Evolutionary conservation across 2,797 vertebrate species (phyloP).

Genomic region (Malurus splendens): DNA sequence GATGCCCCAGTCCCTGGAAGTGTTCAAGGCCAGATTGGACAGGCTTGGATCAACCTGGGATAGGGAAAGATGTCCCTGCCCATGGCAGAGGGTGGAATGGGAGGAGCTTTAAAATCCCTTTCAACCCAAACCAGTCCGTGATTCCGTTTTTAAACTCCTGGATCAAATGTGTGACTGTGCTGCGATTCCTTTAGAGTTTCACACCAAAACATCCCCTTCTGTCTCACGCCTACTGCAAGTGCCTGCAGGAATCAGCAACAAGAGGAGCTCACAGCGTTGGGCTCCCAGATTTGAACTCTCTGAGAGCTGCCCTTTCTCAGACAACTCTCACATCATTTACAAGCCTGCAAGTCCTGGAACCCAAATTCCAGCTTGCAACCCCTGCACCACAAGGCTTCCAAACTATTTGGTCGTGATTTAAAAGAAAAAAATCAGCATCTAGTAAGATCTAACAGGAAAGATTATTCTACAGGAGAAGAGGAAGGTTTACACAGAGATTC

Average conservation of each 20-base stretch:
- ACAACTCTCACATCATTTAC: not conserved
- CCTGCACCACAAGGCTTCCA: not conserved
- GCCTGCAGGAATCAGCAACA: not conserved
- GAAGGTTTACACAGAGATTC: not conserved
- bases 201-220: not conserved
- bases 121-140: not conserved
- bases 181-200: not conserved
- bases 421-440: not conserved
- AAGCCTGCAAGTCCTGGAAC: not conserved
- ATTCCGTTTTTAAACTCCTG: not conserved
- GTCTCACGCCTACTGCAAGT: not conserved
- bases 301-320: not conserved
- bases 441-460: not conserved
- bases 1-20: not conserved
- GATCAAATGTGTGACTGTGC: not conserved
- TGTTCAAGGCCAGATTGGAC: not conserved
- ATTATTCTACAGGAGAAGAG: not conserved
- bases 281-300: not conserved
- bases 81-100: not conserved
- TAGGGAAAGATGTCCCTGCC: not conserved
- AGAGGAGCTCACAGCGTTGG: accelerated
- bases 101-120: not conserved
- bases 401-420: not conserved
- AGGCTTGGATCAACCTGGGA: not conserved
- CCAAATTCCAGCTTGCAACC: not conserved